These are phyloP conservation scores for Aphaenogaster floridana DNA, from an alignment of 1,140 invertebrate genomes.

Conservation along the genomic window DNA sequence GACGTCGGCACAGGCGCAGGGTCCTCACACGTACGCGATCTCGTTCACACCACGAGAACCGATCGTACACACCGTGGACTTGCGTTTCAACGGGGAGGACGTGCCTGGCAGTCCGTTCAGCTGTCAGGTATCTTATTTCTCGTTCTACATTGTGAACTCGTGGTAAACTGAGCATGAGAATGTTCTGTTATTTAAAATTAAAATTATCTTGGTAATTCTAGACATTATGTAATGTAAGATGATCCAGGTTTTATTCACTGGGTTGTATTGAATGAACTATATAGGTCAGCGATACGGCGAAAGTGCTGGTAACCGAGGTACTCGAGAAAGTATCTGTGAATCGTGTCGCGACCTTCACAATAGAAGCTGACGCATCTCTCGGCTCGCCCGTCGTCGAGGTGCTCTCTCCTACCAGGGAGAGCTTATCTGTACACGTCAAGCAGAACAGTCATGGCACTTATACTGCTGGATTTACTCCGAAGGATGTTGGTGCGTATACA, in stretches of 20 bases:
- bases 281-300: slow-evolving; percentile 85
- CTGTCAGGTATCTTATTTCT: slow-evolving; percentile 87
- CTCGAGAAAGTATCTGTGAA: slow-evolving; percentile 97
- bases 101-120: slow-evolving; percentile 95
- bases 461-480: slow-evolving; percentile 93
- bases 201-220: neutral
- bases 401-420: slow-evolving; percentile 91
- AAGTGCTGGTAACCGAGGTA: slow-evolving; percentile 91
- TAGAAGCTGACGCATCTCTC: slow-evolving; percentile 92
- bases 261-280: slow-evolving; percentile 3
- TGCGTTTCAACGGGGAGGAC: slow-evolving; percentile 98
- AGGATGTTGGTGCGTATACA: slow-evolving; percentile 92
- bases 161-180: neutral
- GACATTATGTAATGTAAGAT: neutral
- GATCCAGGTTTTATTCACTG: neutral
- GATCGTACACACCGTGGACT: slow-evolving; percentile 95
- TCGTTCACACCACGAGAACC: slow-evolving; percentile 97
- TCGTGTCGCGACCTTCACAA: slow-evolving; percentile 93
- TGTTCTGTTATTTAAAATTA: slow-evolving; percentile 33
- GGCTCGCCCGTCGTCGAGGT: slow-evolving; percentile 93
- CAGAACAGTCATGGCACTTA: slow-evolving; percentile 82
- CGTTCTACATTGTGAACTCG: neutral
- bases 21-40: slow-evolving; percentile 98
- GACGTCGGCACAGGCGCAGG: slow-evolving; percentile 97
- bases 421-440: slow-evolving; percentile 90